Conservation (phyloP, 1,140 invertebrate genomes). For the Lanistes nyassanus region DNA sequence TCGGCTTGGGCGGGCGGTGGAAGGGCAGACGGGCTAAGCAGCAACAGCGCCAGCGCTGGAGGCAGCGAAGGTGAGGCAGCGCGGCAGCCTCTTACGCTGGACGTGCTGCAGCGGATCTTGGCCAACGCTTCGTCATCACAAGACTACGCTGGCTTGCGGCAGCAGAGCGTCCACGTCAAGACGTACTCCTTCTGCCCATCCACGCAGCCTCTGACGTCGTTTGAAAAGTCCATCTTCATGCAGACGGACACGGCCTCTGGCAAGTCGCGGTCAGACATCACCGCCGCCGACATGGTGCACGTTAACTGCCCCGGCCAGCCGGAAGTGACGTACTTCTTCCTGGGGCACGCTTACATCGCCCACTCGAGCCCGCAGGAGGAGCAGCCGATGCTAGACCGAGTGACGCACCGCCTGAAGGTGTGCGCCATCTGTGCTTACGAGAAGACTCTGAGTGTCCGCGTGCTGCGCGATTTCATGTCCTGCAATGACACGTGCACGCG, state of each 20-base stretch:
- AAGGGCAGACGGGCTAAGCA: not conserved
- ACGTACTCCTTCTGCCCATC: constrained; percentile 36
- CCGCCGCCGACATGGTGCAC: constrained; percentile 27
- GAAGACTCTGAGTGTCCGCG: constrained; percentile 25
- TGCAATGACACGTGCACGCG: constrained; percentile 35
- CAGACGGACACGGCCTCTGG: not conserved
- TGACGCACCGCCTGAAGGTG: constrained; percentile 31
- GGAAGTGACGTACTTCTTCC: constrained; percentile 35
- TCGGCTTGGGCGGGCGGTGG: too few species aligned
- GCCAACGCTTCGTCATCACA: constrained; percentile 22
- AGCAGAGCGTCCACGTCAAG: constrained; percentile 24
- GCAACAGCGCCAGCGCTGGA: constrained; percentile 10
- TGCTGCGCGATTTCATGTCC: constrained; percentile 28
- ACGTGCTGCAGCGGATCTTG: constrained; percentile 5
- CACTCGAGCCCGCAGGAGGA: not conserved
- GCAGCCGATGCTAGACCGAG: constrained; percentile 19
- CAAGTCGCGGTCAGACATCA: not conserved
- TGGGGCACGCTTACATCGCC: constrained; percentile 24
- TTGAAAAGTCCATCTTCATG: constrained; percentile 26
- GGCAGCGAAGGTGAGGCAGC: not conserved
- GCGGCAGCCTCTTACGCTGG: constrained; percentile 8
- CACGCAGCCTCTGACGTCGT: constrained; percentile 29
- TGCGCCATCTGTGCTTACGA: constrained; percentile 39
- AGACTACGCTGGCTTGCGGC: constrained; percentile 2
- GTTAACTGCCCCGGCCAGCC: constrained; percentile 37